Base-by-base conservation (phyloP, 2,888 invertebrate genomes). In the Rotaria socialis region DNA sequence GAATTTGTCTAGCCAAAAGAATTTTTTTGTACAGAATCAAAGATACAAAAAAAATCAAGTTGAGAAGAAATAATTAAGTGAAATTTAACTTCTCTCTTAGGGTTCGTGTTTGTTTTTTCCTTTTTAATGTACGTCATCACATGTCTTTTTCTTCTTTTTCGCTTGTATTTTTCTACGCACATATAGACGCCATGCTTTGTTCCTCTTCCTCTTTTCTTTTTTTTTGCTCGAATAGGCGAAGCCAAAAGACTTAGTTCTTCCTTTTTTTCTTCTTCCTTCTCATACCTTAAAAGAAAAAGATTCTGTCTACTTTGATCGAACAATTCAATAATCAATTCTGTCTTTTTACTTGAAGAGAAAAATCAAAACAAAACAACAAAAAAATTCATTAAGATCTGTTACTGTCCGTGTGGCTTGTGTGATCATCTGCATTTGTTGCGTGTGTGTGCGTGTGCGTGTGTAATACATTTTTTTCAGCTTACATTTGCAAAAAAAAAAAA, bases 101-200 rank as follows among this genome's bases (percentile, higher is more conserved):
- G 35, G 14, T 67, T 67, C 35, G 19, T 27, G 67, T 67, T 14
- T 22, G 55, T 55, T 22, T 58, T n/a, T n/a, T 58, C 19, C 27
- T 35, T 27, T 67, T 27, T 27, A 67, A 67, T 67, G 67, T 67
- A 67, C 67, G 67, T 67, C 67, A 67, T 35, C 67, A 67, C 35
- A 67, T 67, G 67, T 67, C 27, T 27, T 67, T n/a, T 60, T 60
- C 24, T 60, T 14, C 27, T 35, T 67, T 67, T 35, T 52, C 67
- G 67, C 67, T 67, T 67, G 67, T 67, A 67, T 67, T 67, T 67
- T 67, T 67, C 67, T 67, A 67, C 67, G 67, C 67, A 41, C 67
- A 35, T 22, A 35, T 24, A 67, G 11, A 67, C 35, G 67, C 35
- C 67, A 16, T 35, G 67, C 67, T 35, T 67, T 67, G 19, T 67